Evolutionary conservation across 2,797 vertebrate species (phyloP).

Genomic region (Rhinophrynus dorsalis): DNA sequence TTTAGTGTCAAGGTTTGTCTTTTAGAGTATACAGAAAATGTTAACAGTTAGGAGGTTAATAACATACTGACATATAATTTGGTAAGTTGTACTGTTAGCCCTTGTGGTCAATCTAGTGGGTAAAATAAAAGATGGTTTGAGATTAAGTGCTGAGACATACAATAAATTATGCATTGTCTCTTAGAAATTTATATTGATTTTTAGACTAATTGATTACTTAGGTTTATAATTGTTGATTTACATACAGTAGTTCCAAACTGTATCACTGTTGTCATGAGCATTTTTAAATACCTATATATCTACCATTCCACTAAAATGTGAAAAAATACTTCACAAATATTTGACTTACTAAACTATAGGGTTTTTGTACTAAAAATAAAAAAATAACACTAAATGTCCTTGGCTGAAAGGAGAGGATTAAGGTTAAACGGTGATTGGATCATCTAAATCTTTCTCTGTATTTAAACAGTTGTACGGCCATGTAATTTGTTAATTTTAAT

Average conservation of each 20-base stretch:
- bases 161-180: conserved; percentile 5
- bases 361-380: too few relatives aligned
- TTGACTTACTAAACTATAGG: too few relatives aligned
- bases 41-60: background rate
- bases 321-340: background rate
- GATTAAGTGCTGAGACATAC: conserved; percentile 4
- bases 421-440: too few relatives aligned
- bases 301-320: background rate
- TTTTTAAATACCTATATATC: too few relatives aligned
- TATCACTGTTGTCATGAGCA: too few relatives aligned
- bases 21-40: background rate
- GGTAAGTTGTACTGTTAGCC: background rate
- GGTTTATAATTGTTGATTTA: conserved; percentile 17
- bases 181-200: conserved; percentile 35
- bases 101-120: conserved; percentile 12
- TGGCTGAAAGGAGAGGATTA: too few relatives aligned
- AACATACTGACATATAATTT: background rate
- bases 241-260: too few relatives aligned
- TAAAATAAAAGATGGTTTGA: background rate
- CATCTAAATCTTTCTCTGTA: too few relatives aligned
- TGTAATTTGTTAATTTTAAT: too few relatives aligned
- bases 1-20: background rate
- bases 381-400: too few relatives aligned
- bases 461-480: too few relatives aligned
- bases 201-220: conserved; percentile 28